Percentiles rank a stretch among this genome's conserved stretches.
These are phyloP conservation scores for Pangasius macronema DNA, from an alignment of 2,797 vertebrate species.

Conservation along the genomic window DNA sequence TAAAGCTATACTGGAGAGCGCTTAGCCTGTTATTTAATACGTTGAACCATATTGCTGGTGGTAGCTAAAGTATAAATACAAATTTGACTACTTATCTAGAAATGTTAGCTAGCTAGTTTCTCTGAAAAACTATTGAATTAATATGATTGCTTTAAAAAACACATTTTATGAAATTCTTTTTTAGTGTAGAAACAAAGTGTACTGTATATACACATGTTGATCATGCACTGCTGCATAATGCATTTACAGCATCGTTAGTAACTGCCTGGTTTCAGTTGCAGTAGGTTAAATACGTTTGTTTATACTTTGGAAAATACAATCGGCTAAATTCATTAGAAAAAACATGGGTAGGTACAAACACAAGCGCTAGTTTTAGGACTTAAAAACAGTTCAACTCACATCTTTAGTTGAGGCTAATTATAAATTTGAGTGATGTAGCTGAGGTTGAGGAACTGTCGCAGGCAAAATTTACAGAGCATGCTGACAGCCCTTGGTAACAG, in stretches of 20 bases:
- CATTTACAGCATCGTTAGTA: not conserved
- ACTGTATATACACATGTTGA: no score
- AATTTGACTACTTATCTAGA: not conserved
- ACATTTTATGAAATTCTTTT: not conserved
- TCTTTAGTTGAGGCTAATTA: no score
- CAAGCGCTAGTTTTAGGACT: no score
- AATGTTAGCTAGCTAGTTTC: not conserved
- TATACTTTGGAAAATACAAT: not conserved
- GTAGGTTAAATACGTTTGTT: not conserved
- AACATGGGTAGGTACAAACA: no score
- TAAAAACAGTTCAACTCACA: no score
- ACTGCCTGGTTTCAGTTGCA: not conserved
- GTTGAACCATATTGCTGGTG: not conserved
- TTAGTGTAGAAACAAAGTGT: no score
- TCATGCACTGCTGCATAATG: not conserved
- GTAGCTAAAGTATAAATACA: not conserved
- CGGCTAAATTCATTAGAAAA: not conserved
- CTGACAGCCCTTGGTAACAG: not conserved
- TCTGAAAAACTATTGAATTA: not conserved
- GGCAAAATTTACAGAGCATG: not conserved
- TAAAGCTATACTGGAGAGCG: no score
- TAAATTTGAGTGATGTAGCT: not conserved
- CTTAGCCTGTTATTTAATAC: no score
- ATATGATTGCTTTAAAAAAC: not conserved
- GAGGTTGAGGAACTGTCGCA: not conserved